A percentile compares a stretch with the other conserved stretches of the same genome.
Conservation (phyloP, 2,113 vertebrate species). For the Zosterops lateralis region DNA sequence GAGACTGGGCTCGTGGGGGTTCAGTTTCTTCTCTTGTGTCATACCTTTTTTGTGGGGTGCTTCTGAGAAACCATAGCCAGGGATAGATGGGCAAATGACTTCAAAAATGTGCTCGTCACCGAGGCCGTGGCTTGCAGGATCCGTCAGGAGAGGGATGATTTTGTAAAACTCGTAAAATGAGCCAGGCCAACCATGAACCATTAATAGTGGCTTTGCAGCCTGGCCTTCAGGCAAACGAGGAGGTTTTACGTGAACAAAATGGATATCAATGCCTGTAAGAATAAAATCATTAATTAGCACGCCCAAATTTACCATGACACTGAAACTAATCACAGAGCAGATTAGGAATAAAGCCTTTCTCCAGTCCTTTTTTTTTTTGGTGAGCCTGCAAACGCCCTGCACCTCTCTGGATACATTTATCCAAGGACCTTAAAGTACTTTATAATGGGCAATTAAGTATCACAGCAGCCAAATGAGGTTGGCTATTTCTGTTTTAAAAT, state of each 20-base stretch:
- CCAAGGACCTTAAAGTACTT: not conserved
- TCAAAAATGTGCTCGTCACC: conserved; percentile 68
- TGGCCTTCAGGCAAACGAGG: conserved; percentile 21
- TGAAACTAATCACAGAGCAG: not conserved
- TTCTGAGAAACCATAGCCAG: conserved; percentile 79
- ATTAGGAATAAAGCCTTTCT: not conserved
- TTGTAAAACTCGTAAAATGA: conserved; percentile 81
- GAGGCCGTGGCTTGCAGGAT: conserved; percentile 68
- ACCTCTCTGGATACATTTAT: not conserved
- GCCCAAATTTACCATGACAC: not conserved
- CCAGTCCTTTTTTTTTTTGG: not conserved
- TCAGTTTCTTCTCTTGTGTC: not conserved
- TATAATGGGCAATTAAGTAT: not conserved
- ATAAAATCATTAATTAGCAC: not conserved
- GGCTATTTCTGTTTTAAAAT: not conserved
- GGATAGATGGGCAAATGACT: conserved; percentile 80
- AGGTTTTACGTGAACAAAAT: conserved; percentile 76
- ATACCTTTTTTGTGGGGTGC: conserved; percentile 77
- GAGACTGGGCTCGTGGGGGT: not conserved
- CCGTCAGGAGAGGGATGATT: conserved; percentile 76
- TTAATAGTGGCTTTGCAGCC: conserved; percentile 70
- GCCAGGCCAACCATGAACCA: conserved; percentile 82
- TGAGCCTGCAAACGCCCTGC: not conserved
- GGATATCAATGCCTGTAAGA: conserved; percentile 75
- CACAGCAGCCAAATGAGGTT: not conserved